Evolutionary conservation across 1,140 invertebrate genomes (phyloP), one percentile per base, ranked within the genome.

Genomic region (Drosophila tristis): DNA sequence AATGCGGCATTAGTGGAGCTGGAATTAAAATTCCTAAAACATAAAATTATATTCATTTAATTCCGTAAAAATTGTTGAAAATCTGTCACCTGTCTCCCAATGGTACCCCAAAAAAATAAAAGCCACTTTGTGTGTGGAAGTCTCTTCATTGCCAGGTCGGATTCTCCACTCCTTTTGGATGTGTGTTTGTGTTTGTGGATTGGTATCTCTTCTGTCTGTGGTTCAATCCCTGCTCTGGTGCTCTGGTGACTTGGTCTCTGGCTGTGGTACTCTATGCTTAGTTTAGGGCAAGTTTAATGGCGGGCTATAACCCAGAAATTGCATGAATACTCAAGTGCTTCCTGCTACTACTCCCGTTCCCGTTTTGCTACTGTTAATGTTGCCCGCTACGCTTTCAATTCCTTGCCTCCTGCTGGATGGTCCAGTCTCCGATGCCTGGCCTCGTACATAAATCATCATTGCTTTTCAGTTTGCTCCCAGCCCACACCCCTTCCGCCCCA

Each of bases 361-460:
- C n/a, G 20, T 39, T 43, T 20, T 13, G 35, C 11, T 39, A 39
- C 35, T 39, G 11, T 39, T 39, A 13, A 11, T 13, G 11, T 13
- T 39, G 11, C 35, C 35, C 11, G 11, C 4, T 39, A 39, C 35
- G 11, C 35, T 50, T 9, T 25, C n/a, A 49, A 11, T 35, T 4
- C 29, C 20, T 31, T 48, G 39, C 16, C 48, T 42, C 35, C 23
- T 51, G 25, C 58, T 65, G 53, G 47, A 56, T 48, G 57, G 26
- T 35, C 53, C 31, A 42, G 43, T 55, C 62, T 86, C 80, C 74
- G 87, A 72, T 67, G 68, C 76, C 76, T 76, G 61, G 72, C 57
- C 78, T 87, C 82, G 82, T 86, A 82, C 79, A 89, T 86, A 86
- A 86, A 86, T 89, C 82, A 86, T 86, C 84, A 86, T 86, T 82